Conservation (phyloP, 2,888 invertebrate species). For the Lacanobia oleracea region DNA sequence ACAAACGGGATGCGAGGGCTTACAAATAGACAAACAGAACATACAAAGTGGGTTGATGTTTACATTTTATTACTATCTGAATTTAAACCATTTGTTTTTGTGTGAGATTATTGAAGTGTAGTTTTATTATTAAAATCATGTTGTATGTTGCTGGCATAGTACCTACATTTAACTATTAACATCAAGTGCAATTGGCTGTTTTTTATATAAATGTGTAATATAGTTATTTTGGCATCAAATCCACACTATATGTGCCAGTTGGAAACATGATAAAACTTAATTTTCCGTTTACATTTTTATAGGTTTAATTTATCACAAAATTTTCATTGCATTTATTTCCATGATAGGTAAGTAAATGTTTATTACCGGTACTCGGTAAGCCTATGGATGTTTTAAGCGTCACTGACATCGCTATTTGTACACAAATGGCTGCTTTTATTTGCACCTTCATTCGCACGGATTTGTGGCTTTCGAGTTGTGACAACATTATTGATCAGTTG, state of each 20-base stretch:
- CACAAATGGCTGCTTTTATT: slow-evolving; percentile 56
- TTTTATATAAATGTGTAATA: neutral
- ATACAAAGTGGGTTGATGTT: slow-evolving; percentile 43
- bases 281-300: neutral
- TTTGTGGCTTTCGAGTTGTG: slow-evolving; percentile 60
- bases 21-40: slow-evolving; percentile 44
- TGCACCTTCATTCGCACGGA: slow-evolving; percentile 54
- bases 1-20: slow-evolving; percentile 46
- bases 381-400: slow-evolving; percentile 37
- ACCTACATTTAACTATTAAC: neutral
- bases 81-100: slow-evolving; percentile 23
- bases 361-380: slow-evolving; percentile 16
- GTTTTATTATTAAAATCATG: neutral
- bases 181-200: neutral
- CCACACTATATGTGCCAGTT: too few species aligned
- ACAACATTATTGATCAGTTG: slow-evolving; percentile 64
- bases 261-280: neutral
- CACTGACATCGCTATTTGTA: slow-evolving; percentile 44
- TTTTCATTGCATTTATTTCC: neutral
- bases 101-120: neutral
- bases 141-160: neutral
- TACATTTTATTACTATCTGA: slow-evolving; percentile 33
- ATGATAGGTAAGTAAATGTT: slow-evolving; percentile 16
- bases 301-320: neutral
- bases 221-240: too few species aligned